Evolutionary conservation across 2,797 vertebrate species (phyloP), one percentile per base, ranked within the genome.

Genomic region (Xenentodon cancila): DNA sequence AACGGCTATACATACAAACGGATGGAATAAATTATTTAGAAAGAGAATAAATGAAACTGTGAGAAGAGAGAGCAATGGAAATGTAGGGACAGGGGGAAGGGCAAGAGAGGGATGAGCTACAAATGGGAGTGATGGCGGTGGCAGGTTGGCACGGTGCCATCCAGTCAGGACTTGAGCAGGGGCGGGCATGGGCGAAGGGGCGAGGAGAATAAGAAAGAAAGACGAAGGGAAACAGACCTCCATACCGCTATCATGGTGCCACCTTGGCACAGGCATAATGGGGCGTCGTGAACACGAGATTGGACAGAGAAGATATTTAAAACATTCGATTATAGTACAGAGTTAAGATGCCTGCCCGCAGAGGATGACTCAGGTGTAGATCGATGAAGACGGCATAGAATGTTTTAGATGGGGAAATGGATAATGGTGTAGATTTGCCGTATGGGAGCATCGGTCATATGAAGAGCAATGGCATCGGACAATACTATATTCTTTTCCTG

Each of bases 121-220:
- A 96, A 96, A 97, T 96, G 96, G 95, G 95, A 95, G 95, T 95
- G 95, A 95, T 96, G 96, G 96, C 92, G 91, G 89, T 89, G 90
- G 89, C 89, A 94, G 95, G 96, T 95, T 99, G 98, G 98, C 97
- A 98, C 97, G 40, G 95, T 99, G 97, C 97, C 98, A 99, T 98
- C 97, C 97, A 99, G 96, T 99, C 97, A 98, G 96, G 95, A 94
- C 94, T 93, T 95, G 96, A 95, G 94, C 91, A 90, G 95, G 92
- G 88, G 92, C 88, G 92, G 92, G 92, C 89, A 93, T 81, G 83
- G 89, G 90, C 81, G 19, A 85, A 91, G 89, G 90, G 83, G 87
- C 77, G 86, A 90, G 85, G 89, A 88, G 89, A 86, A 91, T 92
- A 90, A 90, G 89, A 92, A 82, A 80, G 81, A 82, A 86, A 84